Evolutionary conservation across 2,888 invertebrate species (phyloP).

Genomic region (Nomada ferruginata): DNA sequence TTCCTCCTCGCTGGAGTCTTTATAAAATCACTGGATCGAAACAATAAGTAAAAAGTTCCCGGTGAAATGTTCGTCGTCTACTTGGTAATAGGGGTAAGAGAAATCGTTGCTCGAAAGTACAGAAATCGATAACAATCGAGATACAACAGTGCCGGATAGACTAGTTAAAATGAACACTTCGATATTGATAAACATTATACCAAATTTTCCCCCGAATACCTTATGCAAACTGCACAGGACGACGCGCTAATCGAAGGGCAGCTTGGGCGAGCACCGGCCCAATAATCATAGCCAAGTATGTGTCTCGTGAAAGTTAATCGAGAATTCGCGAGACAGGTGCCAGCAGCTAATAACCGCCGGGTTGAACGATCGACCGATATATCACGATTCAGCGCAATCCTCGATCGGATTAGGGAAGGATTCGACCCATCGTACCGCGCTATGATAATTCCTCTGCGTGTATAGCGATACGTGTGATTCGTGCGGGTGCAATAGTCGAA

Average conservation of each 20-base stretch:
- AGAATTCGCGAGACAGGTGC: slow-evolving; percentile 32
- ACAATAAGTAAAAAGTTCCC: not conserved
- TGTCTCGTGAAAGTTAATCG: slow-evolving; percentile 16
- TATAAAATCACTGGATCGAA: not conserved
- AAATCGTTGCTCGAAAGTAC: not conserved
- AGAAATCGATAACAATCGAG: not conserved
- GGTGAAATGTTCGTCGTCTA: not conserved
- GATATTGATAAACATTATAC: not conserved
- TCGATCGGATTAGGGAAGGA: slow-evolving; percentile 10
- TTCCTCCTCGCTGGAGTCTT: too few species aligned
- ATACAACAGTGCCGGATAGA: too few species aligned
- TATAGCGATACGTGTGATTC: not conserved
- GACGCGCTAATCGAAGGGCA: not conserved
- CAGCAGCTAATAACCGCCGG: slow-evolving; percentile 23
- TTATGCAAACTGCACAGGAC: not conserved
- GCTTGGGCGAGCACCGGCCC: too few species aligned
- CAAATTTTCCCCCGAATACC: not conserved
- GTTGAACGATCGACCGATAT: slow-evolving; percentile 34
- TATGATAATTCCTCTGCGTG: not conserved
- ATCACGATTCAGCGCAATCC: slow-evolving; percentile 6
- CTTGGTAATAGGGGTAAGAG: not conserved
- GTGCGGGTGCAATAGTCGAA: not conserved
- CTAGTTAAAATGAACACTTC: too few species aligned
- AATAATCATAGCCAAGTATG: not conserved
- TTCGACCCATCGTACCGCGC: not conserved